Base-by-base conservation (phyloP, 2,113 vertebrate genomes). In the Thunnus thynnus region DNA sequence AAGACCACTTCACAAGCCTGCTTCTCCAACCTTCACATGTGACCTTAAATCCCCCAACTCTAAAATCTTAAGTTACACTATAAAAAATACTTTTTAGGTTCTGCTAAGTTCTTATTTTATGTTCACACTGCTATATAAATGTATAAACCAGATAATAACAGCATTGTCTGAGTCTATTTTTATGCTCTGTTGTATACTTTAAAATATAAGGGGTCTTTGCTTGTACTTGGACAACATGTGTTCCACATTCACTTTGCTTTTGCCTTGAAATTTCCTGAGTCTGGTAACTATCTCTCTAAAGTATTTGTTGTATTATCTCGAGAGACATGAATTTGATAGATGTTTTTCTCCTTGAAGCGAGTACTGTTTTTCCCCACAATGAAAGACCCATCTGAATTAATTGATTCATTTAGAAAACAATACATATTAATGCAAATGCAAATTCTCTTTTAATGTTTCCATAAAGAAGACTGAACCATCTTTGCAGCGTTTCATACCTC, bases 361-460 rank as follows among this genome's bases (percentile, higher is more conserved):
- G n/a, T n/a, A 5, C 50, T 74, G 64, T 65, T 78, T 72, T 72
- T 41, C 30, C 57, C 25, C 69, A 69, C 52, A 82, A 57, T 2
- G 14, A 76, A 76, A 81, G 60, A 76, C 56, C 65, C 70, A 54
- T 75, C 61, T 82, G 72, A 88, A 87, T 87, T 69, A 72, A 81
- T 74, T 5, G 18, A 72, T 83, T 83, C 41, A 82, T 76, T 84
- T 82, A 82, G 13, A 65, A 82, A 84, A 82, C 76, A 84, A 76
- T 86, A 48, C 47, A 83, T 89, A 82, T 74, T 72, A 79, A 88
- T 82, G 67, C n/a, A 52, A 76, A 76, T 63, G 30, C 57, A 72
- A 85, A 82, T 76, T 47, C 56, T 27, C 13, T 14, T 4, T 60
- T 30, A 22, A 70, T 67, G 44, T 64, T 66, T 51, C 57, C 57